Conservation (phyloP, 2,113 vertebrate genomes). For the Heterochromis multidens region DNA sequence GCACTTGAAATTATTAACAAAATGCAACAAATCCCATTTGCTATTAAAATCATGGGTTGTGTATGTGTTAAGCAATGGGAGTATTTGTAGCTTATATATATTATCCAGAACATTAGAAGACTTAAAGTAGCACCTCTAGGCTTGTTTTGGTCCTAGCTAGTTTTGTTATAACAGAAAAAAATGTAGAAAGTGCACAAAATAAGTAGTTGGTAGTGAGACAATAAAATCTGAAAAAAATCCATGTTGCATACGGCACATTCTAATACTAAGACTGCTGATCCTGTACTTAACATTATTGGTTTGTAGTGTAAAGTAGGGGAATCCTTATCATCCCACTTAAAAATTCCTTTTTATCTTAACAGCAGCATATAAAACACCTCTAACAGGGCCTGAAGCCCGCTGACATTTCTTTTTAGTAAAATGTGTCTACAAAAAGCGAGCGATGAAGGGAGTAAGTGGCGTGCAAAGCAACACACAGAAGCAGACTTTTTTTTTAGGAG, state of each 20-base stretch:
- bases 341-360: constrained; percentile 72
- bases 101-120: neutral
- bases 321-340: constrained; percentile 51
- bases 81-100: neutral
- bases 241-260: neutral
- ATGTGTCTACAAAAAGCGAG: constrained; percentile 20
- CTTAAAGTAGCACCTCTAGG: neutral
- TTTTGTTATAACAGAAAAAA: neutral
- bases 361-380: constrained; percentile 29
- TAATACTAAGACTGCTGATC: constrained; percentile 41
- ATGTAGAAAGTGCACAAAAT: neutral
- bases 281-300: constrained; percentile 38
- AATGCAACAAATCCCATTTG: neutral
- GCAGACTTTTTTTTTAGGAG: neutral
- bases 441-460: neutral
- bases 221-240: neutral
- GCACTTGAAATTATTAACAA: neutral
- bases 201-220: neutral
- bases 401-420: constrained; percentile 19
- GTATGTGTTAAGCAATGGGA: neutral
- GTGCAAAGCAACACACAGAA: neutral
- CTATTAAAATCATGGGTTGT: neutral
- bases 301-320: constrained; percentile 57
- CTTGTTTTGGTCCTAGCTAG: neutral
- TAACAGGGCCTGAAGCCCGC: constrained; percentile 38